Conservation (phyloP, 2,797 vertebrate genomes). For the Ictinia mississippiensis region DNA sequence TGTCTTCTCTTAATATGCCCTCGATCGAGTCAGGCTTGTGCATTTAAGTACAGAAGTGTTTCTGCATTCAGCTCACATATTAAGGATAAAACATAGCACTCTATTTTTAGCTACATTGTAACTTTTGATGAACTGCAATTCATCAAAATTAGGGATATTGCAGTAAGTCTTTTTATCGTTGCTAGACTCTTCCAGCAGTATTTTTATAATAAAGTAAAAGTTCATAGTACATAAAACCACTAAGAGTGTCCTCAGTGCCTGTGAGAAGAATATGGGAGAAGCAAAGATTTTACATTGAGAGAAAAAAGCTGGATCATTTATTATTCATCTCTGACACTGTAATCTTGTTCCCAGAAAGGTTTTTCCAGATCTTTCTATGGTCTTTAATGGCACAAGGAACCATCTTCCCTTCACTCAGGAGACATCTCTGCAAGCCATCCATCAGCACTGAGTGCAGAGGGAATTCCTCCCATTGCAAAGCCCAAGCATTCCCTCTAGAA, state of each 20-base stretch:
- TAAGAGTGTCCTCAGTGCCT: neutral
- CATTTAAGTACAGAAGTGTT: neutral
- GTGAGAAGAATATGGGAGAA: neutral
- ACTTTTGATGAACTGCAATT: conserved; percentile 4
- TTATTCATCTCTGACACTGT: neutral
- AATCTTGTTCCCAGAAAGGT: neutral
- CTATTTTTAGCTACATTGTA: conserved; percentile 26
- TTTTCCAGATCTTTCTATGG: neutral
- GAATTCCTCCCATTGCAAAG: neutral
- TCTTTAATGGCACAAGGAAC: neutral
- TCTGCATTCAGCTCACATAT: neutral
- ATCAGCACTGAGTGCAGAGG: neutral
- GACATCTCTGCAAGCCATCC: neutral
- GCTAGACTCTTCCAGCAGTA: neutral
- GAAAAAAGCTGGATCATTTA: neutral
- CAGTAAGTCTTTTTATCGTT: neutral
- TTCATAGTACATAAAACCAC: conserved; percentile 33
- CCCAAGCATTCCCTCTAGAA: neutral
- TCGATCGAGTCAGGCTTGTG: neutral
- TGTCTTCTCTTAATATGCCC: neutral
- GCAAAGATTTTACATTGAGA: neutral
- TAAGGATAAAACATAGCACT: neutral
- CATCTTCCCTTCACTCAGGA: neutral
- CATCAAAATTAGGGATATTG: conserved; percentile 34
- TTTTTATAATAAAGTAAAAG: conserved; percentile 23